Evolutionary conservation across 2,113 vertebrate genomes (phyloP), one percentile per base, ranked within the genome.

Genomic region (Pavo muticus): DNA sequence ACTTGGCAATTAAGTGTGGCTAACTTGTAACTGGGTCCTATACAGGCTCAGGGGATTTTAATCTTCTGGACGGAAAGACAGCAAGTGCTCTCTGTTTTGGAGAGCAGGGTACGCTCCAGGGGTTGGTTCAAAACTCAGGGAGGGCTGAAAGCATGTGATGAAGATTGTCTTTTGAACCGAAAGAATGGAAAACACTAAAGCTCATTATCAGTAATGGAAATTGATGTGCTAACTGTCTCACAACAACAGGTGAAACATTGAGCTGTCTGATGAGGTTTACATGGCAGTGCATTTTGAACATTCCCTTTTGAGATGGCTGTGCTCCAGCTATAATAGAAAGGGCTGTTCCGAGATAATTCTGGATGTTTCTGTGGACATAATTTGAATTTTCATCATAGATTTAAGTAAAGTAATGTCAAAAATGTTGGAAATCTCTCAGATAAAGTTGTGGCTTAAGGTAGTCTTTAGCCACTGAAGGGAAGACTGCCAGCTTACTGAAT

Each of bases 401-500:
- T 82, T 69, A 64, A 72, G 70, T 76, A 92, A 86, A 92, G 77
- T 40, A 69, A 79, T 61, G 54, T 76, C 64, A 39, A 65, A 95
- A 85, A 44, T 54, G 85, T n/a, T 90, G 24, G 71, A 73, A 37
- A 70, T 79, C 14, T 72, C 71, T 83, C 8, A 25, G 82, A 73
- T 87, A 79, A 90, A 93, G 63, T 59, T 87, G 63, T 85, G 70
- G 61, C 29, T 87, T 91, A 82, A 94, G 70, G 61, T 75, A 79
- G 45, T 84, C 61, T 87, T 87, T 35, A 94, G n/a, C 37, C 56
- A 72, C 48, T 75, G 56, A 30, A 79, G 71, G 73, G 57, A 82
- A 93, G 74, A 89, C 48, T 57, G 82, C 65, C 91, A 84, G 75
- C 57, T 87, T 60, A 72, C 2, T 85, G 70, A 87, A 50, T 71